Conservation (phyloP, 2,797 vertebrate species). For the Leptodactylus fallax region DNA sequence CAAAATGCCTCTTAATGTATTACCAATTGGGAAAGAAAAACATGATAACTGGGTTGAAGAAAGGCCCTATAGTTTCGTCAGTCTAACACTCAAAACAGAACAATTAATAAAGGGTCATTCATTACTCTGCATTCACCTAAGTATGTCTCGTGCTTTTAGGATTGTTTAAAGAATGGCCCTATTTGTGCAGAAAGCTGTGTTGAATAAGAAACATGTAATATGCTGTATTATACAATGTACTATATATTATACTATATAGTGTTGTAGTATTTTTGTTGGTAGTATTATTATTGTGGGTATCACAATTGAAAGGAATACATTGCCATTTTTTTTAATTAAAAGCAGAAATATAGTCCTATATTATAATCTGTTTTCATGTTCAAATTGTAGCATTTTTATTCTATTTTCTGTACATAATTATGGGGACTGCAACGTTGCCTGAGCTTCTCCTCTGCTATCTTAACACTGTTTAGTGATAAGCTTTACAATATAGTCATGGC, state of each 20-base stretch:
- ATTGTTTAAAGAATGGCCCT: neutral
- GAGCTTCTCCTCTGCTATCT: no score
- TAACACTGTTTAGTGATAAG: no score
- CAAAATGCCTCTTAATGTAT: slow-evolving; percentile 60
- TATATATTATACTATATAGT: neutral
- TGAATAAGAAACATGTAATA: neutral
- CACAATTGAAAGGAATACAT: no score
- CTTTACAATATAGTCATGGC: no score
- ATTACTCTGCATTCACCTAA: slow-evolving; percentile 42
- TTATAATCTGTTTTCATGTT: no score
- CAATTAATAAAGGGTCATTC: slow-evolving; percentile 59
- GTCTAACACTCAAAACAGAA: slow-evolving; percentile 38
- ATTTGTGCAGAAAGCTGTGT: slow-evolving; percentile 25
- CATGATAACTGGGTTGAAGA: slow-evolving; percentile 55
- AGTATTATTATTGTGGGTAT: neutral
- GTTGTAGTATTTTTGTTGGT: neutral
- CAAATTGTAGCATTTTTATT: no score
- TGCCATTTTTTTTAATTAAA: no score
- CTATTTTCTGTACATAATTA: no score
- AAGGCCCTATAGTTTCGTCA: slow-evolving; percentile 52
- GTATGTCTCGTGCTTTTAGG: neutral
- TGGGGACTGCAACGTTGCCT: no score
- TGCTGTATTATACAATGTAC: neutral
- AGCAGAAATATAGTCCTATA: no score
- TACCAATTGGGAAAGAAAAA: slow-evolving; percentile 62